Evolutionary conservation across 2,797 vertebrate genomes (phyloP).

Genomic region (Hydrocynus forskahlii): DNA sequence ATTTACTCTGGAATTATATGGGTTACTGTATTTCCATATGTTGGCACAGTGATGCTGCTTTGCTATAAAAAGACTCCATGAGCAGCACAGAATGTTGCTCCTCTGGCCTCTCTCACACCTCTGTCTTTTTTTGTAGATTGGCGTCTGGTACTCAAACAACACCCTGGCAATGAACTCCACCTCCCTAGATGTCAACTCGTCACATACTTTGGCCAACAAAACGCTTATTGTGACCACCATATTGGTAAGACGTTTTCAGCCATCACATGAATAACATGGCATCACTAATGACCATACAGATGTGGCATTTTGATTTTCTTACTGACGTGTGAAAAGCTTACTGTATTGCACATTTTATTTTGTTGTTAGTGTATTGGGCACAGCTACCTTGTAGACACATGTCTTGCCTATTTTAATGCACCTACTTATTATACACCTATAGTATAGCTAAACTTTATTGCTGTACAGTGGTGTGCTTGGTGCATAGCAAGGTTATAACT

Average conservation of each 20-base stretch:
- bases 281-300: background rate
- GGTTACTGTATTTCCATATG: background rate
- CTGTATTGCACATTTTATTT: no score
- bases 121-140: slow-evolving; percentile 76
- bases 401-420: no score
- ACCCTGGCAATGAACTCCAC: slow-evolving; percentile 88
- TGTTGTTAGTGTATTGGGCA: no score
- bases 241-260: slow-evolving; percentile 78
- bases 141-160: slow-evolving; percentile 90
- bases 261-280: background rate
- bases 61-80: background rate
- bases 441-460: no score
- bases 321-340: no score
- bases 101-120: background rate
- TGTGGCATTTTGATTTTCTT: no score
- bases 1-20: slow-evolving; percentile 2
- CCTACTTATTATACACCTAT: no score
- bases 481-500: no score
- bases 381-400: no score
- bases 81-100: background rate
- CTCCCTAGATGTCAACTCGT: slow-evolving; percentile 84
- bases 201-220: slow-evolving; percentile 88
- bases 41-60: background rate
- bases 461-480: no score
- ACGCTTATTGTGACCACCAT: slow-evolving; percentile 90